phyloP scores from a whole-genome alignment of 2,888 invertebrate species.

The Ennomos quercinarius region DNA sequence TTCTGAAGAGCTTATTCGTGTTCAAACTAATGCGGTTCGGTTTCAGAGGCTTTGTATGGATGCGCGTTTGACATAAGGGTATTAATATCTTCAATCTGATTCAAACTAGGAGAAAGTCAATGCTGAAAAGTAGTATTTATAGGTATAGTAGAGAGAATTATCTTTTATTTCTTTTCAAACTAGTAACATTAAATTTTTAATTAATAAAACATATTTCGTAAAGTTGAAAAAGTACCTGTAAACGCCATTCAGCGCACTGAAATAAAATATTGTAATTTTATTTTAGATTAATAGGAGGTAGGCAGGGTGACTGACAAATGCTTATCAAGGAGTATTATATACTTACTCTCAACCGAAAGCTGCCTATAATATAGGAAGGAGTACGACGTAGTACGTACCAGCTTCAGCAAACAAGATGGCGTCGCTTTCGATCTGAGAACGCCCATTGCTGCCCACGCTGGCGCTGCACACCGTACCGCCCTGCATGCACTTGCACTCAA shows the following conservation, averaged over 20 bases:
- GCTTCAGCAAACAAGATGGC: slow-evolving; percentile 72
- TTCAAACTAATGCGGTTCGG: slow-evolving; percentile 74
- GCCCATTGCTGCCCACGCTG: slow-evolving; percentile 78
- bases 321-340: too few relatives aligned
- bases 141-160: too few relatives aligned
- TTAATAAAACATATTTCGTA: too few relatives aligned
- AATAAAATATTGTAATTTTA: too few relatives aligned
- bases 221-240: too few relatives aligned
- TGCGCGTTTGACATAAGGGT: slow-evolving; percentile 56
- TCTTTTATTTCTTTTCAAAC: too few relatives aligned
- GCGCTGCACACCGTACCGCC: slow-evolving; percentile 79
- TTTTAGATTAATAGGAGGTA: too few relatives aligned
- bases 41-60: slow-evolving; percentile 65
- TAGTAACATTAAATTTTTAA: too few relatives aligned
- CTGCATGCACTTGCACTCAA: slow-evolving; percentile 69
- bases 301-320: too few relatives aligned
- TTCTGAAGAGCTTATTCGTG: slow-evolving; percentile 80
- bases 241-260: too few relatives aligned
- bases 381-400: slow-evolving; percentile 57
- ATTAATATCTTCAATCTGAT: slow-evolving; percentile 44
- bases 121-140: slow-evolving; percentile 2
- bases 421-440: slow-evolving; percentile 77
- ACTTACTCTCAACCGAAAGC: too few relatives aligned
- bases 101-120: slow-evolving; percentile 7
- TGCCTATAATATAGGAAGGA: slow-evolving; percentile 33